These are phyloP conservation scores for Tenthredo scrophulariae DNA, from an alignment of 2,888 invertebrate species.

Conservation along the genomic window DNA sequence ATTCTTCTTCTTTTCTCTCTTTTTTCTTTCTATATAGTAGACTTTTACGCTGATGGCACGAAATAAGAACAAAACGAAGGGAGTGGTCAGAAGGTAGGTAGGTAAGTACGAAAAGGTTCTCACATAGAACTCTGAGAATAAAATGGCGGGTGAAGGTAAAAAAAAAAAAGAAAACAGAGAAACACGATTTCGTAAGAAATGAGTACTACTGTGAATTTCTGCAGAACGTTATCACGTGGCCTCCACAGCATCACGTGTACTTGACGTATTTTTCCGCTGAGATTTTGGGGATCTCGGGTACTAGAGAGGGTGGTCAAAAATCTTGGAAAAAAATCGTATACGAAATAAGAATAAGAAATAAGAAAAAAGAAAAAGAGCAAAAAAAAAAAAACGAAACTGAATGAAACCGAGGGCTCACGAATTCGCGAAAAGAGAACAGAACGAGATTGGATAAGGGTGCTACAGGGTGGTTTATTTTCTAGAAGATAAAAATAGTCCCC, in stretches of 20 bases:
- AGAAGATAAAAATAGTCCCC: neutral
- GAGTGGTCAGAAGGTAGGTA: slow-evolving; percentile 46
- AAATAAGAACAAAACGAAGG: slow-evolving; percentile 58
- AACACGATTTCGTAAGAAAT: slow-evolving; percentile 9
- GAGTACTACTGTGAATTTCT: slow-evolving; percentile 3
- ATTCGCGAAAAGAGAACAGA: neutral
- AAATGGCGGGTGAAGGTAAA: slow-evolving; percentile 22
- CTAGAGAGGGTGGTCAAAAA: slow-evolving; percentile 59
- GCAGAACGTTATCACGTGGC: slow-evolving; percentile 14
- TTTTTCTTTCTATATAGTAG: slow-evolving; percentile 9
- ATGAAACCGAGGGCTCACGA: neutral
- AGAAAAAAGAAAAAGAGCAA: slow-evolving; percentile 24
- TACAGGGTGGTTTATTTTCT: neutral
- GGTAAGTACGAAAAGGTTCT: slow-evolving; percentile 15
- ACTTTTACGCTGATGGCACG: slow-evolving; percentile 63
- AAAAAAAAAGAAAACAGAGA: slow-evolving; percentile 1
- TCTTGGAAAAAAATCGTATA: slow-evolving; percentile 54
- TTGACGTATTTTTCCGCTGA: neutral
- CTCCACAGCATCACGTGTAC: slow-evolving; percentile 41
- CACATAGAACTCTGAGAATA: slow-evolving; percentile 26
- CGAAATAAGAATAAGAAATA: slow-evolving; percentile 53
- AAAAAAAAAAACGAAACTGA: neutral
- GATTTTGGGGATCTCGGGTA: slow-evolving; percentile 52
- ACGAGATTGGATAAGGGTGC: neutral
- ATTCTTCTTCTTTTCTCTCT: neutral